phyloP scores from a whole-genome alignment of 2,888 invertebrate genomes.

The Lucinisca nassula region DNA sequence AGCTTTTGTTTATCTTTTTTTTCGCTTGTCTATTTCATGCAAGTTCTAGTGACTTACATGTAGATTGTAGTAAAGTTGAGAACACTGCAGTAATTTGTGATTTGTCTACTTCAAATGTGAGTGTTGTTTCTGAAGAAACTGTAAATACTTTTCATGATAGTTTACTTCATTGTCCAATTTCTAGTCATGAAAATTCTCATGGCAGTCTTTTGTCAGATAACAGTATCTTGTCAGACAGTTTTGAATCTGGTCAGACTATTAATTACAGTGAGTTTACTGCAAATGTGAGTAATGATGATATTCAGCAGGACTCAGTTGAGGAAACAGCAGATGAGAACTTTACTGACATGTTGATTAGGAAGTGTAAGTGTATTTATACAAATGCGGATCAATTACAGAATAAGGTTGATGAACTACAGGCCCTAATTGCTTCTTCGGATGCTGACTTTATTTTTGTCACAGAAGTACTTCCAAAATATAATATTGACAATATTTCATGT shows the following conservation, averaged over 20 bases:
- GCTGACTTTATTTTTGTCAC: slow-evolving; percentile 36
- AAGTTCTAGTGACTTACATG: too few species aligned
- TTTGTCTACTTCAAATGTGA: too few species aligned
- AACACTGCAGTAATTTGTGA: too few species aligned
- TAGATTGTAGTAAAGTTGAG: too few species aligned
- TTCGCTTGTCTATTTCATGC: too few species aligned
- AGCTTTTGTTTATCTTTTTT: too few species aligned
- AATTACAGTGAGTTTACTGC: neutral
- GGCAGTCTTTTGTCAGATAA: too few species aligned
- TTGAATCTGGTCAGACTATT: neutral
- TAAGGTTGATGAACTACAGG: slow-evolving; percentile 19
- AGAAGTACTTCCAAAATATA: slow-evolving; percentile 17
- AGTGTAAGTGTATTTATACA: slow-evolving; percentile 29
- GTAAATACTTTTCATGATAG: too few species aligned
- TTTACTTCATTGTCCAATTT: too few species aligned
- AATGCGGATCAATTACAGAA: slow-evolving; percentile 37
- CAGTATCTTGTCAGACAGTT: neutral
- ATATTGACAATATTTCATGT: neutral
- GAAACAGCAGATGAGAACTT: neutral
- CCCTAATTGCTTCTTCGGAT: neutral
- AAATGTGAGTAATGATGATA: neutral
- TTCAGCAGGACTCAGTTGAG: too few species aligned
- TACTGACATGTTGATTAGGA: neutral
- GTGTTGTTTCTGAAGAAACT: too few species aligned
- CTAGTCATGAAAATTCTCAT: too few species aligned